These are phyloP conservation scores for Morinoia aosen DNA, from an alignment of 2,888 invertebrate species.

Conservation along the genomic window DNA sequence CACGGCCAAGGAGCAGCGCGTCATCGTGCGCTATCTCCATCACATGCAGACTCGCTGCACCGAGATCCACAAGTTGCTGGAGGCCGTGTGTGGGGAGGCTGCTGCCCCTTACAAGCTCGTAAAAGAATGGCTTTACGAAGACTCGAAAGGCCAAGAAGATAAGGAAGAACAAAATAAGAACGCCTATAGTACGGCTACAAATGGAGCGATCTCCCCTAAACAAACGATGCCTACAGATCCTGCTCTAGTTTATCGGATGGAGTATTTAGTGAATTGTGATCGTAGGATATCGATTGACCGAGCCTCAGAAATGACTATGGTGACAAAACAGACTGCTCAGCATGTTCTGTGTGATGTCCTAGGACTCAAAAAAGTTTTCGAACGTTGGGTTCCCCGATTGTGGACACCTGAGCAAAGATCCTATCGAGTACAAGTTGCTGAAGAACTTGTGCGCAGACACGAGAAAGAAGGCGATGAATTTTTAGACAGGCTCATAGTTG, in stretches of 20 bases:
- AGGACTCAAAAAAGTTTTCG: constrained; percentile 62
- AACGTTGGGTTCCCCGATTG: constrained; percentile 66
- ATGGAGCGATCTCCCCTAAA: constrained; percentile 56
- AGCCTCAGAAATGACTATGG: constrained; percentile 60
- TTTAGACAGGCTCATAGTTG: constrained; percentile 58
- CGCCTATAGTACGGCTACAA: constrained; percentile 51
- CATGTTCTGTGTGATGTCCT: constrained; percentile 61
- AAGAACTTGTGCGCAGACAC: constrained; percentile 60
- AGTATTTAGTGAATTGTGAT: constrained; percentile 61
- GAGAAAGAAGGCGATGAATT: constrained; percentile 64
- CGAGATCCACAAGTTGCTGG: constrained; percentile 62
- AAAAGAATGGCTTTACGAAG: constrained; percentile 61
- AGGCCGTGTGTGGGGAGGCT: constrained; percentile 60
- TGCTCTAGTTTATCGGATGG: constrained; percentile 60
- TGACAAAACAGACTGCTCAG: constrained; percentile 58
- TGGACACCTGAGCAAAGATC: constrained; percentile 64
- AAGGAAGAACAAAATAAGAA: constrained; percentile 48
- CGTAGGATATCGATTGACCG: constrained; percentile 59
- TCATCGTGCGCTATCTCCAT: constrained; percentile 62
- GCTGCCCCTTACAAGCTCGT: constrained; percentile 63
- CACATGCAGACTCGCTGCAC: constrained; percentile 59
- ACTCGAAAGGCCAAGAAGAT: constrained; percentile 61
- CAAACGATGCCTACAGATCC: constrained; percentile 62
- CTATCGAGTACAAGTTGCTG: constrained; percentile 59
- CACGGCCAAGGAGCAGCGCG: constrained; percentile 61